A percentile compares a stretch with the other conserved stretches of the same genome.
Evolutionary conservation across 2,888 invertebrate genomes (phyloP).

Genomic region (Stictocephala bisonia): DNA sequence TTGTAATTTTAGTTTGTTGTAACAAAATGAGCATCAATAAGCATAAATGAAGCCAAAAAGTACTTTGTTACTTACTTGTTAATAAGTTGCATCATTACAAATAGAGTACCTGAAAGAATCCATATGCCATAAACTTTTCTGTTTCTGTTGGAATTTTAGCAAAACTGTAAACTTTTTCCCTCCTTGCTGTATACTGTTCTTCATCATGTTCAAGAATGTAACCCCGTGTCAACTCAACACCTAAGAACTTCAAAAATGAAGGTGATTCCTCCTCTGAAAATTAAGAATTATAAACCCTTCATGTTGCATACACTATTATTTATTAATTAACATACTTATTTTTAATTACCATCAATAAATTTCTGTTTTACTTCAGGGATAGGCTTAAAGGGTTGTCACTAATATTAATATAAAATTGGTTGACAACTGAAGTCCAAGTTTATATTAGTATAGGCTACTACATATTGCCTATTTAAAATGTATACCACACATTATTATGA

Average conservation of each 20-base stretch:
- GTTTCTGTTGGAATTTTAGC: constrained; percentile 94
- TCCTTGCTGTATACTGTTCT: constrained; percentile 90
- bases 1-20: no score
- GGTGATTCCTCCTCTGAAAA: no score
- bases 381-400: no score
- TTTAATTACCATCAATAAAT: neutral
- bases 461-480: no score
- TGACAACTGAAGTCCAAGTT: neutral
- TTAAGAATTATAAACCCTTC: neutral
- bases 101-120: constrained; percentile 88
- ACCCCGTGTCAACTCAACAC: constrained; percentile 89
- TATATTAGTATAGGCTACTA: no score
- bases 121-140: constrained; percentile 93
- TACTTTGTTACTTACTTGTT: no score
- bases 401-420: neutral
- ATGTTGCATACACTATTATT: no score
- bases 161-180: constrained; percentile 97
- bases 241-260: constrained; percentile 73
- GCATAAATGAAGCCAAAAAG: no score
- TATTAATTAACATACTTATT: neutral
- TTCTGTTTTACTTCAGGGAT: no score
- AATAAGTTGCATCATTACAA: no score
- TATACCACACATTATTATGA: no score
- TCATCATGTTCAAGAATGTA: constrained; percentile 96
- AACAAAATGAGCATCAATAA: no score